Evolutionary conservation across 2,888 invertebrate species (phyloP).

Genomic region (Coecobrya sp.): DNA sequence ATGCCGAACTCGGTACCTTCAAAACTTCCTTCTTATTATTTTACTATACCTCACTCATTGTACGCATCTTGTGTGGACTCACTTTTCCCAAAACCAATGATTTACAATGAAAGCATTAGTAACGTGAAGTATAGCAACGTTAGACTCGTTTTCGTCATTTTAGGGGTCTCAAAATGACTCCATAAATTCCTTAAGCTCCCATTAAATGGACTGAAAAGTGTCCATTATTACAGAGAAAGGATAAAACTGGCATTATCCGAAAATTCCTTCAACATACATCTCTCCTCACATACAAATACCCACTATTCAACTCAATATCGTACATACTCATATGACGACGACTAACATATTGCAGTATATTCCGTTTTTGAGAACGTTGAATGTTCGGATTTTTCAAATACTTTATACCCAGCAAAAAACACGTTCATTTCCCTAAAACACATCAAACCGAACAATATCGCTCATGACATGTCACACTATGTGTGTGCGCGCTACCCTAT

Average conservation of each 20-base stretch:
- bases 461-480: neutral
- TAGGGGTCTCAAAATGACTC: constrained; percentile 84
- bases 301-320: neutral
- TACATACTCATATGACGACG: neutral
- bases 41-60: neutral
- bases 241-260: constrained; percentile 80
- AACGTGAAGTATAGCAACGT: constrained; percentile 65
- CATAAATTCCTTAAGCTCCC: constrained; percentile 86
- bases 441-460: neutral
- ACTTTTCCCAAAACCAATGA: constrained; percentile 60
- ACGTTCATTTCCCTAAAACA: constrained; percentile 12
- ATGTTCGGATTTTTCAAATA: constrained; percentile 41
- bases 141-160: constrained; percentile 85
- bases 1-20: neutral
- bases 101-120: constrained; percentile 70
- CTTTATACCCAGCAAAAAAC: constrained; percentile 8
- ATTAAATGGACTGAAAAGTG: constrained; percentile 87
- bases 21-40: neutral
- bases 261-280: constrained; percentile 76
- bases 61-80: neutral
- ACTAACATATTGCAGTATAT: neutral
- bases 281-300: constrained; percentile 15
- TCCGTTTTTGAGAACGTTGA: neutral
- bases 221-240: constrained; percentile 86
- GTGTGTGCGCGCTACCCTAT: neutral